Evolutionary conservation across 2,113 vertebrate species (phyloP), one percentile per base, ranked within the genome.

Genomic region (Albula glossodonta): DNA sequence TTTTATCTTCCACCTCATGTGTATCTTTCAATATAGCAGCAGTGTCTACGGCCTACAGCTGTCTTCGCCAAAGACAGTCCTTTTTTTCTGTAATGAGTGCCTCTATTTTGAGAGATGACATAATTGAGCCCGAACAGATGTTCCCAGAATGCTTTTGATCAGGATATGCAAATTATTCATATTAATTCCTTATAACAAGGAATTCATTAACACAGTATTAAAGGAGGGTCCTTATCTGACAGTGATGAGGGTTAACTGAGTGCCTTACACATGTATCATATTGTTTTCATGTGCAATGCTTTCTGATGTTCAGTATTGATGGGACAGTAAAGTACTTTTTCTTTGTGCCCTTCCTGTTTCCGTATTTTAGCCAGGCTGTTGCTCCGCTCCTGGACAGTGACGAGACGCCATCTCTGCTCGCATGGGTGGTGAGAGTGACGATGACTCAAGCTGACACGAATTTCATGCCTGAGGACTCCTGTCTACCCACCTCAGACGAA

Each of bases 391-490:
- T 79, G 78, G 19, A 79, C 78, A 79, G 49, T 49, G 78, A 79
- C 41, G 17, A 79, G 49, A 79, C 8, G 78, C 78, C 78, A 79
- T 50, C 78, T 9, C 78, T 79, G 22, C 12, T 17, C 50, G 78
- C 78, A 48, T 79, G 78, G 78, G 78, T 79, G 78, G 78, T 49
- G 41, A 50, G 48, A 50, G 49, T 79, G 78, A 79, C 13, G 15
- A 48, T 79, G 48, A 79, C 50, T 79, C 41, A 48, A 79, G 78
- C 31, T 79, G 78, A 79, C 78, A 79, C 17, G 41, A 79, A 79
- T 79, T 79, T 79, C 78, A 79, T 79, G 49, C 78, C 49, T 17
- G 41, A 79, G 78, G 49, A 79, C 78, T 79, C 78, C 31, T 49
- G 49, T 79, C 78, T 48, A 17, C 41, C n/a, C 78, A 79, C 78